phyloP scores from a whole-genome alignment of 1,140 invertebrate species.

The Hylyphantes graminicola region DNA sequence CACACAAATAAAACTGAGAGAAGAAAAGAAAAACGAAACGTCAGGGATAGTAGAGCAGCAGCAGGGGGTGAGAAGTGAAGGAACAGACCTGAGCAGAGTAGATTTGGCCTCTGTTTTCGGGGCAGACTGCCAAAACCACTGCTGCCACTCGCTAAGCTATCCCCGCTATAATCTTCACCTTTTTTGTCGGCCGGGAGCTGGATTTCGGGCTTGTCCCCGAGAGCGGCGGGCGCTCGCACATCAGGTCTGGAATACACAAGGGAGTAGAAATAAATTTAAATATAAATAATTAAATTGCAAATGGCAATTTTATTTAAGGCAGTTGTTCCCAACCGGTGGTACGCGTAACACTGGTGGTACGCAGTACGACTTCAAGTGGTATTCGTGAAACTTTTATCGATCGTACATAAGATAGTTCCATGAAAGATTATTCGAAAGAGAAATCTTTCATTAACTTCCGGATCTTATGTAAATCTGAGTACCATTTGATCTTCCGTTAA shows the following conservation, averaged over 20 bases:
- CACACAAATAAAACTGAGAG: not conserved
- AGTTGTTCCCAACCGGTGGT: too few species aligned
- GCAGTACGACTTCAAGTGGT: too few species aligned
- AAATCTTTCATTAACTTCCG: too few species aligned
- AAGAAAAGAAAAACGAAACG: constrained; percentile 1
- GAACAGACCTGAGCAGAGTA: constrained; percentile 60
- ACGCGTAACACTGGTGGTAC: too few species aligned
- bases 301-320: too few species aligned
- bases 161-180: constrained; percentile 65
- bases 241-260: constrained; percentile 58
- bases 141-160: constrained; percentile 77
- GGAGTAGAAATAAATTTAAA: too few species aligned
- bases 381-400: too few species aligned
- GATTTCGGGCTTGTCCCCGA: constrained; percentile 58
- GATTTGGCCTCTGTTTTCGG: constrained; percentile 71
- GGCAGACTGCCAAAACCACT: constrained; percentile 86
- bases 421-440: too few species aligned
- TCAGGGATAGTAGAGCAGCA: constrained; percentile 53
- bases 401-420: too few species aligned
- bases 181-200: constrained; percentile 61
- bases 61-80: constrained; percentile 1
- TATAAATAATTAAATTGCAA: too few species aligned
- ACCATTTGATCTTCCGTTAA: too few species aligned
- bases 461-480: too few species aligned
- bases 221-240: constrained; percentile 32